Base-by-base conservation (phyloP, 1,140 invertebrate species). In the Bombus ignitus region DNA sequence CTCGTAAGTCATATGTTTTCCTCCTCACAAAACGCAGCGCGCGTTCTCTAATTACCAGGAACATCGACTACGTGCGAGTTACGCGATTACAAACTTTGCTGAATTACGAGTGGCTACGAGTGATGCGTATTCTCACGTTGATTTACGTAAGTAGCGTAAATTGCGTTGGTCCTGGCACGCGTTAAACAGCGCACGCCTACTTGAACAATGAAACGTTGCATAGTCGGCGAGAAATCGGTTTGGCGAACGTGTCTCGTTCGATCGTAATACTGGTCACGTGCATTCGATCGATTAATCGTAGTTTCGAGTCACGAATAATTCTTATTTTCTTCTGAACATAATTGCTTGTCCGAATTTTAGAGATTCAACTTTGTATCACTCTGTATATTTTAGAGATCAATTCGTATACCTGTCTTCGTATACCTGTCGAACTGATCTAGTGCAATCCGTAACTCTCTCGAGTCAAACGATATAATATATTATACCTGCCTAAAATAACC, bases 131-230 rank as follows among this genome's bases (percentile, higher is more conserved):
- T 74, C 70, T 73, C 80, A 73, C 70, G 80, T 81, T 71, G 80
- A 71, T 81, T 81, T 71, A 81, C 80, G 80, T 25, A 73, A 81
- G 70, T 81, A 74, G 70, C 70, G 80, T 74, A 73, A 81, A 81
- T 81, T 81, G 59, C 80, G n/a, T 53, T 28, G 37, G 32, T 32
- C 32, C 70, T 57, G 70, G 18, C 35, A 3, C 68, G 44, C 13
- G 70, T 81, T 62, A 65, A 65, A 32, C 80, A 71, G n/a, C 1
- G 18, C 53, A 81, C 57, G 80, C 70, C 57, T 73, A 81, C 80
- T 47, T 42, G 25, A 28, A 71, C 35, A 44, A 81, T 42, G 39
- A 71, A 81, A 71, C n/a, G 37, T 81, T 53, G 42, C n/a, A 44
- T 13, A 32, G 28, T 32, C 28, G 4, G 25, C 42, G 65, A n/a